phyloP scores from a whole-genome alignment of 2,113 vertebrate genomes.

The Caranx ignobilis region DNA sequence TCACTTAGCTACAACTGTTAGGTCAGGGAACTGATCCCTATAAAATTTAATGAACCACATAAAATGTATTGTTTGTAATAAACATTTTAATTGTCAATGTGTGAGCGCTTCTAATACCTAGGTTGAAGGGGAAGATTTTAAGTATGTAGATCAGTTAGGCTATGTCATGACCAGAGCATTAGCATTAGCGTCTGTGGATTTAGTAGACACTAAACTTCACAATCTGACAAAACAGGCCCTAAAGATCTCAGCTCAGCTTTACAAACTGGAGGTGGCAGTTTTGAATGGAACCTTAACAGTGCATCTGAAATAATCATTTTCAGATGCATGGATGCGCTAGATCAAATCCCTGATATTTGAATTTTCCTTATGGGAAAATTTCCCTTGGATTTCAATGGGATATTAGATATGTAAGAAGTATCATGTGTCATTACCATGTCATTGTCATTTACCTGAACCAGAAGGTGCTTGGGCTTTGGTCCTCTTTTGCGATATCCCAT shows the following conservation, averaged over 20 bases:
- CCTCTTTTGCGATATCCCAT: constrained; percentile 96
- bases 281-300: not conserved
- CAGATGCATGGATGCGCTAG: not conserved
- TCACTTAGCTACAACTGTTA: constrained; percentile 30
- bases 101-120: not conserved
- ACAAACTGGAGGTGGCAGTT: not conserved
- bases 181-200: not conserved
- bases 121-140: not conserved
- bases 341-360: not conserved
- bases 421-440: not conserved
- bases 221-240: not conserved
- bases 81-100: not conserved
- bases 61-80: not conserved
- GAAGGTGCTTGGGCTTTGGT: constrained; percentile 94
- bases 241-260: not conserved
- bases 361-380: not conserved
- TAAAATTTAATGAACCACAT: not conserved
- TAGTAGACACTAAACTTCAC: not conserved
- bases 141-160: not conserved
- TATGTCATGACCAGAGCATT: no score
- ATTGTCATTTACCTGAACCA: constrained; percentile 82
- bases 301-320: not conserved
- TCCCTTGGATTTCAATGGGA: not conserved
- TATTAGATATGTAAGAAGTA: not conserved
- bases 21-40: constrained; percentile 17